Evolutionary conservation across 1,140 invertebrate species (phyloP).

Genomic region (Drosophila quadrilineata): DNA sequence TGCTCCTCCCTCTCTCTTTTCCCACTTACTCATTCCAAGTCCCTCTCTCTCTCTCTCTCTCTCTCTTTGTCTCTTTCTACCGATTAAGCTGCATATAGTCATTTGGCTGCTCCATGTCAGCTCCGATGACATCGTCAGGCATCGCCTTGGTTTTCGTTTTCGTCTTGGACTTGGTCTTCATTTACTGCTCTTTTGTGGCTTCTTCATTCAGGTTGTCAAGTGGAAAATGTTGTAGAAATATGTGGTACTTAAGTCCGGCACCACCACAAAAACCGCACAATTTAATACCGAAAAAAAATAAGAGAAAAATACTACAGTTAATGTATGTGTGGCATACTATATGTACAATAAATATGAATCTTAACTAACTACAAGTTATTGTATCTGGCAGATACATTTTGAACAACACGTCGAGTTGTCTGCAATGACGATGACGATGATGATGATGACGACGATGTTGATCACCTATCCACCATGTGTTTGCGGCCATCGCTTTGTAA

Average conservation of each 20-base stretch:
- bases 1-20: too few species aligned
- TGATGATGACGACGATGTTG: not conserved
- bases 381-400: slow-evolving; percentile 38
- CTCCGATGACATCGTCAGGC: slow-evolving; percentile 37
- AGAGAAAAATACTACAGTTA: not conserved
- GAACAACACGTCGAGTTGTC: slow-evolving; percentile 23
- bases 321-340: too few species aligned
- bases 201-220: slow-evolving; percentile 67
- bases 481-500: slow-evolving; percentile 21
- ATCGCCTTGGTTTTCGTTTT: not conserved
- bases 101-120: too few species aligned
- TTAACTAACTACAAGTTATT: slow-evolving; percentile 41
- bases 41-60: not conserved
- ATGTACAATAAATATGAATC: slow-evolving; percentile 30
- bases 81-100: too few species aligned
- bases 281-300: slow-evolving; percentile 65
- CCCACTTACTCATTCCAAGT: too few species aligned
- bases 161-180: slow-evolving; percentile 1
- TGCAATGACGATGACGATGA: not conserved
- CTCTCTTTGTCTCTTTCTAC: too few species aligned
- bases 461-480: slow-evolving; percentile 21
- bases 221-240: slow-evolving; percentile 73
- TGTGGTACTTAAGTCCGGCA: slow-evolving; percentile 63
- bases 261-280: slow-evolving; percentile 72
- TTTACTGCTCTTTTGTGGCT: slow-evolving; percentile 65